Evolutionary conservation across 1,140 invertebrate genomes (phyloP), one percentile per base, ranked within the genome.

Genomic region (Drosophila sturtevanti): DNA sequence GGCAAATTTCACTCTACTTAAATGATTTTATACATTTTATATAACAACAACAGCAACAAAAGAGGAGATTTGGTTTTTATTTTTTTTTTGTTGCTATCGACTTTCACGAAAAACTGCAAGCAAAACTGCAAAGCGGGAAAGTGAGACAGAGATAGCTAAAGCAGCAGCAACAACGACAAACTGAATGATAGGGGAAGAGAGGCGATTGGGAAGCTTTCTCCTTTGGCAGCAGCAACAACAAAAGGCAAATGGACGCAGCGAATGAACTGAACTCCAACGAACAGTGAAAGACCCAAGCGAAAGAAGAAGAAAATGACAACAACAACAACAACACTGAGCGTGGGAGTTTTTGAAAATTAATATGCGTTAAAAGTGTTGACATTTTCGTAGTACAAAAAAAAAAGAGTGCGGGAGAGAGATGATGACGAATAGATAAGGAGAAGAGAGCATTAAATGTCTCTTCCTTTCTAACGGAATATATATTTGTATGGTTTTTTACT

Each of bases 61-160:
- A n/a, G n/a, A n/a, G n/a, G n/a, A n/a, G 54, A 24, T 21, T 31
- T 48, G 35, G 1, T 24, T 24, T 24, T 24, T 1, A 2, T 24
- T 1, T 24, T 24, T 24, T 24, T 24, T 1, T 24, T 41, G 44
- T 24, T 24, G 75, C 24, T 59, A 66, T 55, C 68, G 82, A 89
- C 84, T 89, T 89, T 89, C 84, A 89, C 84, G 69, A 80, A 89
- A 86, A 89, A 89, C 72, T 89, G 84, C 84, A 89, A 71, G 76
- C 79, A 79, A 79, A 86, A 89, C 68, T 89, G 82, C 84, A 87
- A 48, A 41, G 54, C 38, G 44, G 18, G 55, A 48, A 56, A 12
- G 71, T 3, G 44, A 55, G 16, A 12, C 56, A 66, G 56, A 71
- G 59, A 38, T 51, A 34, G 55, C 27, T 6, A 65, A 9, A 63